These are phyloP conservation scores for Lordiphosa clarofinis DNA, from an alignment of 1,140 invertebrate genomes.

Conservation along the genomic window DNA sequence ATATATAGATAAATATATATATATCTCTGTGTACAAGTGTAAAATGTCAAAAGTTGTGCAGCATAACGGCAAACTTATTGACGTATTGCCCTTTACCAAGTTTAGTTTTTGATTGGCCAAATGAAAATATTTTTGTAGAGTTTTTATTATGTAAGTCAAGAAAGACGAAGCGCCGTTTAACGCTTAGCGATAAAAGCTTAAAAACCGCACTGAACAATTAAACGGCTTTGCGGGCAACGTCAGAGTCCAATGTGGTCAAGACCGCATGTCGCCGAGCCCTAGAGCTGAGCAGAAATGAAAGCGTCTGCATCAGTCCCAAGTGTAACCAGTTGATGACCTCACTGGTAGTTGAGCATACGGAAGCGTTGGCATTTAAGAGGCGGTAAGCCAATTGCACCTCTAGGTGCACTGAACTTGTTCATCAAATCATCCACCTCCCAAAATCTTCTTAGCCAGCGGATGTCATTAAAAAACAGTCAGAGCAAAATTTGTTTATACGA, in stretches of 20 bases:
- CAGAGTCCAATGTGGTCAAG: constrained; percentile 46
- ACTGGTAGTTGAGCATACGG: too few species aligned
- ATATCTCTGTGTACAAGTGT: too few species aligned
- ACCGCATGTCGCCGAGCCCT: constrained; percentile 37
- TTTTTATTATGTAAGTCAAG: constrained; percentile 1
- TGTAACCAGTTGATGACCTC: constrained; percentile 23
- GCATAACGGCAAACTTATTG: constrained; percentile 18
- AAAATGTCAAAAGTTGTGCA: constrained; percentile 27
- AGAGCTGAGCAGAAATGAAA: constrained; percentile 23
- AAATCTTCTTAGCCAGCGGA: constrained; percentile 24
- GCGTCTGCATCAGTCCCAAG: constrained; percentile 23
- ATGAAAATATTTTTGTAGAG: constrained; percentile 28
- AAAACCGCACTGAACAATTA: constrained; percentile 37
- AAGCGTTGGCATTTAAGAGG: constrained; percentile 26
- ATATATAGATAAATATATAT: too few species aligned
- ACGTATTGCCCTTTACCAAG: constrained; percentile 63
- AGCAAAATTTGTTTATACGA: constrained; percentile 40
- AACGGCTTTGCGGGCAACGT: constrained; percentile 12
- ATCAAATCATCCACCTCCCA: constrained; percentile 15
- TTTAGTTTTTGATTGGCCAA: constrained; percentile 29
- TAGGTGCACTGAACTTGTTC: constrained; percentile 59
- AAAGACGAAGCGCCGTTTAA: constrained; percentile 15
- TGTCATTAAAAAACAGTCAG: constrained; percentile 14
- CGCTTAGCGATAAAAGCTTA: constrained; percentile 7
- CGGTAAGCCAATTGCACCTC: constrained; percentile 38